Conservation (phyloP, 2,113 vertebrate species). For the Procavia capensis region DNA sequence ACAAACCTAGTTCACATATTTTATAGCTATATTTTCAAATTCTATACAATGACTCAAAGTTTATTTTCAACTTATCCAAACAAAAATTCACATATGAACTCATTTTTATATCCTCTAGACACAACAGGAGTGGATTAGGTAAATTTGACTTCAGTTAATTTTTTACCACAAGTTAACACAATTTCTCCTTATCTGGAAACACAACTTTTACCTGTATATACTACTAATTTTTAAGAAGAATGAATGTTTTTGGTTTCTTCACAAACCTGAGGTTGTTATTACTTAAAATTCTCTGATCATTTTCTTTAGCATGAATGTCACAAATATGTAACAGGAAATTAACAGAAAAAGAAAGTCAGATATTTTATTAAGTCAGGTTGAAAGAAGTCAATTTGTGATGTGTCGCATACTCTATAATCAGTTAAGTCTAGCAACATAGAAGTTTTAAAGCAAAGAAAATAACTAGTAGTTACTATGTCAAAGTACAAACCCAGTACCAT, state of each 20-base stretch:
- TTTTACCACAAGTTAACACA: neutral
- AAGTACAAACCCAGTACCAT: too few relatives aligned
- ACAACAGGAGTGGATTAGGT: too few relatives aligned
- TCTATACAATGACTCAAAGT: neutral
- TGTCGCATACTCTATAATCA: too few relatives aligned
- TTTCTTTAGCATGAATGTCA: neutral
- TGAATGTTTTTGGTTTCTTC: neutral
- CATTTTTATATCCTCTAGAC: neutral
- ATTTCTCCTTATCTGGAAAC: neutral
- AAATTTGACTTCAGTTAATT: neutral
- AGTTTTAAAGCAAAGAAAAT: too few relatives aligned
- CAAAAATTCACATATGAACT: neutral
- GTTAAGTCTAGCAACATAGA: too few relatives aligned
- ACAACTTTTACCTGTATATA: neutral
- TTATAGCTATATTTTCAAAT: neutral
- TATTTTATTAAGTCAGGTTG: neutral
- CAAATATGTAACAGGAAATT: neutral
- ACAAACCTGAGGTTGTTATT: neutral
- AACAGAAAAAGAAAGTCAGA: neutral
- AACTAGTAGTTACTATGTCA: too few relatives aligned
- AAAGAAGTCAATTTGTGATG: too few relatives aligned
- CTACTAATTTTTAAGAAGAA: neutral
- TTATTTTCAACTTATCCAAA: too few relatives aligned
- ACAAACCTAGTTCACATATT: neutral
- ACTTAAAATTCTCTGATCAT: neutral